Evolutionary conservation across 1,140 invertebrate genomes (phyloP).

Genomic region (Drosophila hydei): DNA sequence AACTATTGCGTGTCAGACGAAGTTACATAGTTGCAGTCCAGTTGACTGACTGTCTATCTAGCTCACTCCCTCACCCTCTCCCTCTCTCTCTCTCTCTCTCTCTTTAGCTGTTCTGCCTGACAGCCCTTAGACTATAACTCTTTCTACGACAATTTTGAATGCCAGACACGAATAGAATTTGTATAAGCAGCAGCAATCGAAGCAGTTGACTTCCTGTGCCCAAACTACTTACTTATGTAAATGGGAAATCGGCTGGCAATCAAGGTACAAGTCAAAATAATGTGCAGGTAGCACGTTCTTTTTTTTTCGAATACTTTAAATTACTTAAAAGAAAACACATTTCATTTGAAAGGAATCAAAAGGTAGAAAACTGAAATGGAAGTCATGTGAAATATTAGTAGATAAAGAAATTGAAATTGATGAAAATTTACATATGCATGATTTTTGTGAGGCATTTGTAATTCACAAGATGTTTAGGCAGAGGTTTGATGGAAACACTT

Average conservation of each 20-base stretch:
- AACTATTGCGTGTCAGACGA: conserved; percentile 55
- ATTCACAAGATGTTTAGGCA: neutral
- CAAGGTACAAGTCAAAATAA: conserved; percentile 22
- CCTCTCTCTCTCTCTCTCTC: neutral
- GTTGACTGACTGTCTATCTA: conserved; percentile 18
- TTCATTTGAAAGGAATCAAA: too few relatives aligned
- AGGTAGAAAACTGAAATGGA: too few relatives aligned
- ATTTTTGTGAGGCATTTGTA: neutral
- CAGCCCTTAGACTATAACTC: conserved; percentile 27
- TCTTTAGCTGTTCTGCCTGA: conserved; percentile 36
- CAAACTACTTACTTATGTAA: conserved; percentile 31
- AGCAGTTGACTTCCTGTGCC: conserved; percentile 37
- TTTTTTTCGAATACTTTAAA: too few relatives aligned
- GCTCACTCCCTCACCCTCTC: neutral
- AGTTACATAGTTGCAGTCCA: conserved; percentile 31
- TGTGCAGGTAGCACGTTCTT: conserved; percentile 3
- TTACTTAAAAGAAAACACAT: too few relatives aligned
- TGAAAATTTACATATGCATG: too few relatives aligned
- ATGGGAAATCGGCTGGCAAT: conserved; percentile 9
- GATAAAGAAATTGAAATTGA: too few relatives aligned
- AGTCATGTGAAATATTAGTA: neutral
- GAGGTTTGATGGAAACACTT: too few relatives aligned
- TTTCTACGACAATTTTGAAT: conserved; percentile 32
- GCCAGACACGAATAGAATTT: conserved; percentile 48
- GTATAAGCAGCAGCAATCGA: conserved; percentile 21